Conservation (phyloP, 2,888 invertebrate species). For the Trissolcus japonicus region DNA sequence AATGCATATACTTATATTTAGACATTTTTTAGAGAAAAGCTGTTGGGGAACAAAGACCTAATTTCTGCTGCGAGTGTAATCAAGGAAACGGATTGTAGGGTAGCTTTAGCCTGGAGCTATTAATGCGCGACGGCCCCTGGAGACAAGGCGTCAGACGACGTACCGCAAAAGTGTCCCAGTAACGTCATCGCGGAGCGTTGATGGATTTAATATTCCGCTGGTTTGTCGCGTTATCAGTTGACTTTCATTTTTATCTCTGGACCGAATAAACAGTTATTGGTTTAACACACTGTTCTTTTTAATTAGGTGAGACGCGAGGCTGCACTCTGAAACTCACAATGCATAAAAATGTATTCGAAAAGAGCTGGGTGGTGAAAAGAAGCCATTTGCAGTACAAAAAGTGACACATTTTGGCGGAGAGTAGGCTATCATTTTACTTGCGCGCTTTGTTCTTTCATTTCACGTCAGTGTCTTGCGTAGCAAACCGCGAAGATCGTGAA, state of each 20-base stretch:
- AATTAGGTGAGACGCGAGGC: too few species aligned
- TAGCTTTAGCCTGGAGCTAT: constrained; percentile 48
- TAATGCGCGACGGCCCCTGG: constrained; percentile 50
- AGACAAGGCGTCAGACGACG: constrained; percentile 53
- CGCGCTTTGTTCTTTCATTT: constrained; percentile 52
- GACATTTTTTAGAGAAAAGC: too few species aligned
- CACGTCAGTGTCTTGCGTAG: constrained; percentile 47
- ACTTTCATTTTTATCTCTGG: constrained; percentile 1
- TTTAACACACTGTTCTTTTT: too few species aligned
- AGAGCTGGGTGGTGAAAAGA: constrained; percentile 1
- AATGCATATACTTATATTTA: too few species aligned
- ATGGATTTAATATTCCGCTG: constrained; percentile 43
- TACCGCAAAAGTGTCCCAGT: constrained; percentile 52
- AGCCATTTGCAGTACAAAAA: constrained; percentile 23
- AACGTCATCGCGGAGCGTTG: constrained; percentile 43
- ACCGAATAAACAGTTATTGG: too few species aligned
- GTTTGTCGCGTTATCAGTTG: constrained; percentile 40
- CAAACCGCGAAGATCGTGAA: constrained; percentile 46
- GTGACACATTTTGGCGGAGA: constrained; percentile 44
- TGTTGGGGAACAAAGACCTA: constrained; percentile 32
- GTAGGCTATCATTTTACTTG: constrained; percentile 43
- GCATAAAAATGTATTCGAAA: too few species aligned
- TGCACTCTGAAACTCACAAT: too few species aligned
- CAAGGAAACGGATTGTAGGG: constrained; percentile 48
- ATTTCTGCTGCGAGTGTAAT: constrained; percentile 41